Base-by-base conservation (phyloP, 2,113 vertebrate species). In the Phaethon lepturus region DNA sequence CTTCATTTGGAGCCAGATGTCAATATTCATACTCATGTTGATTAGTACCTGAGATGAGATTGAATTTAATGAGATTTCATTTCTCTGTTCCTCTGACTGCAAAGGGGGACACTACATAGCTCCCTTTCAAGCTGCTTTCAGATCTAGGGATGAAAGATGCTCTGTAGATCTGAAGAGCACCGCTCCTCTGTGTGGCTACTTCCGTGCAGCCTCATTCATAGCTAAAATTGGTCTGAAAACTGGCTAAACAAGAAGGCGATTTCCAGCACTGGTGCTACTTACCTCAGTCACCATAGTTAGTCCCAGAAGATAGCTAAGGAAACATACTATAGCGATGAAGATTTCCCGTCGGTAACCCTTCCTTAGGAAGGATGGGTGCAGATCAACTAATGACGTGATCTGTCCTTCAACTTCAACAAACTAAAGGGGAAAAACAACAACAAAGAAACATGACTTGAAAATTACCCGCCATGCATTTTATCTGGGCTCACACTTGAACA, bases 401-500 rank as follows among this genome's bases (percentile, higher is more conserved):
- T 99, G 99, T 98, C 99, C 99, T 99, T 99, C 99, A 98, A 99
- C 99, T 98, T 99, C 99, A 97, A 99, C 99, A 99, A 99, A 99
- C 99, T 99, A 45, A 7, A 77, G 55, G 49, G 45, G 35, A 26
- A 71, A 67, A 73, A 77, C 44, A 90, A 71, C 38, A 84, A 75
- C 13, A 75, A 52, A 95, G 38, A 90, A 67, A 79, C 0, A 2
- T 33, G 17, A 82, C 76, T 82, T 74, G 29, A 69, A 19, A 62
- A 40, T 80, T 10, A 64, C 49, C 79, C 3, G 0, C 6, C 17
- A 33, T 5, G 17, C 40, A 28, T 47, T 35, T 94, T 62, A 58
- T 26, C 25, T 4, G 4, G 25, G 52, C 47, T 92, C 56, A 40
- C 13, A 59, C 66, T 63, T 50, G 55, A 75, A 45, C 33, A 72